Percentiles rank a stretch among this genome's conserved stretches.
Evolutionary conservation across 2,888 invertebrate species (phyloP).

Genomic region (Drosophila multiciliata): DNA sequence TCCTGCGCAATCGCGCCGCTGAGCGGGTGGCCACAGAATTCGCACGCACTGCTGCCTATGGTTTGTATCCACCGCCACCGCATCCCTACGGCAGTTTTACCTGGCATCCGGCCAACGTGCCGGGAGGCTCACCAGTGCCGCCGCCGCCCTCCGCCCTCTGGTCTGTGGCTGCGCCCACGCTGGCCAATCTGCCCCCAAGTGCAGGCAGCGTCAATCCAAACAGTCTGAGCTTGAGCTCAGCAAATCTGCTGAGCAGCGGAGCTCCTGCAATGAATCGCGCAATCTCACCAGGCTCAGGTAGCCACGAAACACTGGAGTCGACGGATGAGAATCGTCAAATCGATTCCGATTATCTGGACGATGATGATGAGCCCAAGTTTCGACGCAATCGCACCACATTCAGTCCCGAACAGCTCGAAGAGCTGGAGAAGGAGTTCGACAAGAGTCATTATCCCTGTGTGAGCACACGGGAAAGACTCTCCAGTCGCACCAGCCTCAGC

Average conservation of each 20-base stretch:
- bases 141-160: constrained; percentile 76
- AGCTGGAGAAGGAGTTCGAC: constrained; percentile 97
- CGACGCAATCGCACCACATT: constrained; percentile 97
- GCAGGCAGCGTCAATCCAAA: constrained; percentile 69
- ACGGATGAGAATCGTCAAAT: constrained; percentile 84
- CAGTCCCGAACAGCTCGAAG: constrained; percentile 96
- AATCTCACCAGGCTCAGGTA: constrained; percentile 86
- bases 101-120: constrained; percentile 84
- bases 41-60: constrained; percentile 95
- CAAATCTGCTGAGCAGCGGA: constrained; percentile 56
- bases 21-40: constrained; percentile 98
- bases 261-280: constrained; percentile 66
- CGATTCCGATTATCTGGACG: constrained; percentile 91
- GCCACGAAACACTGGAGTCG: constrained; percentile 84
- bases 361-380: constrained; percentile 95
- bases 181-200: constrained; percentile 87
- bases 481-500: constrained; percentile 95
- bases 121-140: constrained; percentile 62
- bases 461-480: constrained; percentile 95
- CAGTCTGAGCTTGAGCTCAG: constrained; percentile 54
- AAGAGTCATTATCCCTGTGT: constrained; percentile 98
- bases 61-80: constrained; percentile 91
- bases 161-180: constrained; percentile 84
- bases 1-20: constrained; percentile 96
- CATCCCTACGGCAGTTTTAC: constrained; percentile 88